Evolutionary conservation across 2,888 invertebrate genomes (phyloP).

Genomic region (Gastrophysa polygoni): DNA sequence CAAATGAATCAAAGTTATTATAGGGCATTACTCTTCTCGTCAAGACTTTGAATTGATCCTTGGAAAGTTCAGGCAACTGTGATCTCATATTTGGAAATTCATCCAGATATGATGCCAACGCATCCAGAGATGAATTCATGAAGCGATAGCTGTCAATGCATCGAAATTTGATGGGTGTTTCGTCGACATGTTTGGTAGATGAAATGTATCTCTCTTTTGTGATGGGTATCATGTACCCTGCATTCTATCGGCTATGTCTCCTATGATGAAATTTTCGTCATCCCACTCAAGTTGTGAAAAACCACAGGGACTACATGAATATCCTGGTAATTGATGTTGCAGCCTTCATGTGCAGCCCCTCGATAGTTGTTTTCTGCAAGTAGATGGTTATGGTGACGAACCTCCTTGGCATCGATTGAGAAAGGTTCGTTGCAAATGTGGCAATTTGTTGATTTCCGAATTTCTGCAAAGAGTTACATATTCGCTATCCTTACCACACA

Average conservation of each 20-base stretch:
- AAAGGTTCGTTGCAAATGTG: conserved; percentile 20
- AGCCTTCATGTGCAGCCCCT: conserved; percentile 34
- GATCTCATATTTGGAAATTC: not conserved
- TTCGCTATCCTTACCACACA: too few relatives aligned
- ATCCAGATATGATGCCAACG: not conserved
- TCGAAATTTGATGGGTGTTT: conserved; percentile 40
- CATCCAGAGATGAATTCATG: conserved; percentile 58
- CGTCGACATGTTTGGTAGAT: conserved; percentile 36
- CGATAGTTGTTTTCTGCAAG: conserved; percentile 1
- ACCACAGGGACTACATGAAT: conserved; percentile 34
- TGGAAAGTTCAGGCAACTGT: not conserved
- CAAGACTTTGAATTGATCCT: not conserved
- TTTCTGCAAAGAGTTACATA: too few relatives aligned
- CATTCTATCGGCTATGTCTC: conserved; percentile 32
- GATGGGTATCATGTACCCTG: conserved; percentile 34
- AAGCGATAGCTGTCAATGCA: conserved; percentile 56
- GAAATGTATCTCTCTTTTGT: conserved; percentile 40
- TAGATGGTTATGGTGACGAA: conserved; percentile 3
- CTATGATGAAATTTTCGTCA: conserved; percentile 42
- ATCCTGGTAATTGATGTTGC: conserved; percentile 38
- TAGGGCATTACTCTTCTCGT: not conserved
- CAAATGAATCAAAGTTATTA: not conserved
- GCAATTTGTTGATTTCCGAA: not conserved
- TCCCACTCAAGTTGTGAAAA: conserved; percentile 43
- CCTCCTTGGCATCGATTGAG: not conserved